Conservation (phyloP, 2,113 vertebrate genomes). For the Addax nasomaculatus region DNA sequence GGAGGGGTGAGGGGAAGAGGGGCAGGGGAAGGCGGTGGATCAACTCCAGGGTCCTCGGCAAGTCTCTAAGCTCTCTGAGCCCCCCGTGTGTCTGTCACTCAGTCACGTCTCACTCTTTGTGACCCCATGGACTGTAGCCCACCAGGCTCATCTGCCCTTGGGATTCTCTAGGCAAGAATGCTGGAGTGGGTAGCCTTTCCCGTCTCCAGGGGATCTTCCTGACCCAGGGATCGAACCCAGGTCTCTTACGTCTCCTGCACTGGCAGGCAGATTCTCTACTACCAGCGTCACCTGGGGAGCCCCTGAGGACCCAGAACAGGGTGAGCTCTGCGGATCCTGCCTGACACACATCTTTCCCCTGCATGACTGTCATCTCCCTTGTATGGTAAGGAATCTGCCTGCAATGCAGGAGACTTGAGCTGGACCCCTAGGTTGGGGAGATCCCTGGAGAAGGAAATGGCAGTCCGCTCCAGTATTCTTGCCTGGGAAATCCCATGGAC, state of each 20-base stretch:
- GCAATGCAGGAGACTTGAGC: not conserved
- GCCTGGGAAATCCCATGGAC: not conserved
- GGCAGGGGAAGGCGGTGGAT: not conserved
- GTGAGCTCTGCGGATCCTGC: not conserved
- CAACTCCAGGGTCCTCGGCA: not conserved
- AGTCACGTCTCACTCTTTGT: not conserved
- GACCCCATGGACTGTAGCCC: not conserved
- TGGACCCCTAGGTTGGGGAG: not conserved
- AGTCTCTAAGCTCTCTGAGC: not conserved
- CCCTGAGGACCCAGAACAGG: not conserved
- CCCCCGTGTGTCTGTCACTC: not conserved
- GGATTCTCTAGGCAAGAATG: not conserved
- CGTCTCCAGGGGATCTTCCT: not conserved
- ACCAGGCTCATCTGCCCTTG: not conserved
- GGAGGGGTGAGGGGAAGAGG: not conserved
- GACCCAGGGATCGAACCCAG: not conserved
- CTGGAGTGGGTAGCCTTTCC: not conserved
- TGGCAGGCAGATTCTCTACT: not conserved
- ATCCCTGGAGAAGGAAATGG: not conserved
- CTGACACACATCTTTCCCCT: not conserved
- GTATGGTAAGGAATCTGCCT: not conserved
- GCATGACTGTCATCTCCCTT: not conserved
- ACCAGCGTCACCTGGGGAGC: not conserved
- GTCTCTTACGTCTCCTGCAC: accelerated
- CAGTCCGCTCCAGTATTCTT: not conserved